Base-by-base conservation (phyloP, 2,113 vertebrate genomes). In the Trinectes maculatus region DNA sequence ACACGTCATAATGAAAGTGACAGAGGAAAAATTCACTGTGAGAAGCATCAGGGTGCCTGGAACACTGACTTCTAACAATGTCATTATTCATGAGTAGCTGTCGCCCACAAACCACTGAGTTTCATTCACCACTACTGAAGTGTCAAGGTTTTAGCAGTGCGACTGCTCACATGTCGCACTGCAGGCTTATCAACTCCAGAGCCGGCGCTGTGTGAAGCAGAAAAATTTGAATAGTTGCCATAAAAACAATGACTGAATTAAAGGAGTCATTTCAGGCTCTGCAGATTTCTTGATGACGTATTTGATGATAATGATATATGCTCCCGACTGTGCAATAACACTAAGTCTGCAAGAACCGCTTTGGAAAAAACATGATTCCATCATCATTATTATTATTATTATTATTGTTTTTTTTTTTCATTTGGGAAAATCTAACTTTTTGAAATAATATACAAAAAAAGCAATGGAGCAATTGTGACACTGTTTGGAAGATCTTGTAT, bases 111-210 rank as follows among this genome's bases (percentile, higher is more conserved):
- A 24, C 12, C 13, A 25, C 6, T 1, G 10, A 54, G 18, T 25
- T 36, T 42, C 26, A 56, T 48, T 46, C n/a, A 47, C 47, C 40
- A 46, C 1, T 18, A 9, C 10, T 8, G 2, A 25, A 47, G 24
- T 29, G 40, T 2, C 5, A 58, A 57, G 31, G 16, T 61, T 52
- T 64, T n/a, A 62, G 1, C 26, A 28, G 44, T 16, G 8, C 39
- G 24, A 12, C 44, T 48, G 43, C 24, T 29, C 10, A 26, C 13
- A 51, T 67, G 12, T 54, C 44, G 64, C 21, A 1, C 2, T 0
- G 7, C 3, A 29, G 61, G 34, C 61, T 66, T 25, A 49, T 25
- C 25, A 61, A 22, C 7, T 26, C 54, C n/a, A 58, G 49, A 47
- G 43, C 18, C 6, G 0, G 24, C 8, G 10, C 25, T 47, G 37